Conservation (phyloP, 2,113 vertebrate species). For the Herpetotheres cachinnans region DNA sequence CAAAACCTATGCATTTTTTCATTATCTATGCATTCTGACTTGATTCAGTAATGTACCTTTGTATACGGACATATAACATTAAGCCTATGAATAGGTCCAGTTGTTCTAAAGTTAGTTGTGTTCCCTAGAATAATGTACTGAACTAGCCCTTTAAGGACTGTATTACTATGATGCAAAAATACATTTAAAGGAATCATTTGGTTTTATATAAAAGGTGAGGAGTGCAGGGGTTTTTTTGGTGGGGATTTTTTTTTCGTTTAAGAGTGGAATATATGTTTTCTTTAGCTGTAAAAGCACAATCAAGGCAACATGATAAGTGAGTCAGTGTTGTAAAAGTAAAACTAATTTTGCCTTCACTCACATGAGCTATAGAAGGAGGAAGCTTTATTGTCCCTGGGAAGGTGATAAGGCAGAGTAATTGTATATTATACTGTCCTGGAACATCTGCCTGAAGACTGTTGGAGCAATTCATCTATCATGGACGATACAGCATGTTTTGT, state of each 20-base stretch:
- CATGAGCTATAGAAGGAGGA: constrained; percentile 95
- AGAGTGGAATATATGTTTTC: constrained; percentile 79
- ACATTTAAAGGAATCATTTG: constrained; percentile 18
- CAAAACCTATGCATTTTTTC: not conserved
- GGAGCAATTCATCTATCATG: constrained; percentile 94
- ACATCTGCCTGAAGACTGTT: constrained; percentile 96
- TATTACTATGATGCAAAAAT: not conserved
- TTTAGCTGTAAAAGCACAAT: constrained; percentile 82
- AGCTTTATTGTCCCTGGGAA: constrained; percentile 98
- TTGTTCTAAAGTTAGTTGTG: not conserved
- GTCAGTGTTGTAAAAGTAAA: constrained; percentile 93
- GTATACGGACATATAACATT: not conserved
- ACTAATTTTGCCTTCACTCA: constrained; percentile 96
- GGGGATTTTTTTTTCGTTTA: constrained; percentile 50
- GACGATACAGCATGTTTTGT: constrained; percentile 80
- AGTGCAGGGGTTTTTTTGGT: not conserved
- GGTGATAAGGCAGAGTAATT: constrained; percentile 99
- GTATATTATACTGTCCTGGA: constrained; percentile 97
- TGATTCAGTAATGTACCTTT: not conserved
- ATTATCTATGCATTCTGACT: not conserved
- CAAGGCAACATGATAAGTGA: constrained; percentile 86
- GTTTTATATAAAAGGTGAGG: constrained; percentile 32
- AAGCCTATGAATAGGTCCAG: not conserved
- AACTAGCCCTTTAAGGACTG: constrained; percentile 4
- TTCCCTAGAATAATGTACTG: not conserved